Evolutionary conservation across 2,113 vertebrate genomes (phyloP).

Genomic region (Lasiurus borealis): DNA sequence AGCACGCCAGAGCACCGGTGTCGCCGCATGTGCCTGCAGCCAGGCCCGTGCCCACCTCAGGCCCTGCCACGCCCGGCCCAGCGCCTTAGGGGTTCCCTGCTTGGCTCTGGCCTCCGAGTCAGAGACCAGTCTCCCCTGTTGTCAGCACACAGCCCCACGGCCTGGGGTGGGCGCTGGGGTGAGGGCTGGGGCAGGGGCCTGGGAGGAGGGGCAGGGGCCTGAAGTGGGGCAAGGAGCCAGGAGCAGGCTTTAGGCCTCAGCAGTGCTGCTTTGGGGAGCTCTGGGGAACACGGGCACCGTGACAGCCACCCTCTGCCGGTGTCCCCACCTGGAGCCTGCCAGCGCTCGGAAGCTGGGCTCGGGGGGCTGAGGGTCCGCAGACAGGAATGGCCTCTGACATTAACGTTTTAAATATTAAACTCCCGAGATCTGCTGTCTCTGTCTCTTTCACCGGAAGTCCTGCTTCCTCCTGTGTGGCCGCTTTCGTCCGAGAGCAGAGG

Average conservation of each 20-base stretch:
- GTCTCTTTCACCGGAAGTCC: neutral
- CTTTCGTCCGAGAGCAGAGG: slow-evolving; percentile 28
- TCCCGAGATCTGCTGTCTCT: neutral
- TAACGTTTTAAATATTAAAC: neutral
- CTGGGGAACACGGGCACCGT: fast-evolving
- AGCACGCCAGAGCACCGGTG: fast-evolving
- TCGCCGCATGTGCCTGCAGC: neutral
- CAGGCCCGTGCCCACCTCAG: slow-evolving; percentile 41
- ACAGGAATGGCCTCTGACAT: neutral
- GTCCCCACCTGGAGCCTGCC: neutral
- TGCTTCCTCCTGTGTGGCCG: neutral
- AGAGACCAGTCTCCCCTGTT: neutral
- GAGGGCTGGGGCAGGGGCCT: too few relatives aligned
- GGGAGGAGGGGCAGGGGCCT: too few relatives aligned
- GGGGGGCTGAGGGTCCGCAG: too few relatives aligned
- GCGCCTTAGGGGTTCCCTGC: slow-evolving; percentile 38
- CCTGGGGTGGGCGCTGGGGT: too few relatives aligned
- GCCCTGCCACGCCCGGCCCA: slow-evolving; percentile 22
- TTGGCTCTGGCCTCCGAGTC: neutral
- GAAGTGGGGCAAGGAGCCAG: neutral
- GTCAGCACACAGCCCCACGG: too few relatives aligned
- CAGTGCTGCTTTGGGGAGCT: fast-evolving
- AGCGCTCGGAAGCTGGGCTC: fast-evolving
- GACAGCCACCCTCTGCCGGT: neutral
- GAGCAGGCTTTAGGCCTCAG: too few relatives aligned